Evolutionary conservation across 1,140 invertebrate genomes (phyloP).

Genomic region (Chrysoperla carnea): DNA sequence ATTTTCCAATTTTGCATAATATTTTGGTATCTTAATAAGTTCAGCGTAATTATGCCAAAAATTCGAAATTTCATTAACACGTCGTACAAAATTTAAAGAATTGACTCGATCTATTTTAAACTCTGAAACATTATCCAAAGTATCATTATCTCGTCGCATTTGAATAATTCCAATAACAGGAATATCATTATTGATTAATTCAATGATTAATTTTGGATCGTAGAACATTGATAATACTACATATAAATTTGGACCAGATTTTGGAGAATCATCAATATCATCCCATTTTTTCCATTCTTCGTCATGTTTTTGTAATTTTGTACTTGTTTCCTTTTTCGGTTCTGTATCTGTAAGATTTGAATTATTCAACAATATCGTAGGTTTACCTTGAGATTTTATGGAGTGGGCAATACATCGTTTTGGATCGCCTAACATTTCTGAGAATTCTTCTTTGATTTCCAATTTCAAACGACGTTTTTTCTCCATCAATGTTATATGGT

Average conservation of each 20-base stretch:
- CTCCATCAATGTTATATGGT: constrained; percentile 22
- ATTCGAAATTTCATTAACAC: constrained; percentile 8
- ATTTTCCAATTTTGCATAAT: constrained; percentile 19
- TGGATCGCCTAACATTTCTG: constrained; percentile 14
- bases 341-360: constrained; percentile 5
- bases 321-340: constrained; percentile 26
- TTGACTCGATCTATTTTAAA: constrained; percentile 19
- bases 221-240: constrained; percentile 31
- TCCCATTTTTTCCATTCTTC: constrained; percentile 33
- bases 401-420: constrained; percentile 7
- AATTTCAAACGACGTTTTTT: constrained; percentile 21
- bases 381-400: constrained; percentile 11
- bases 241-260: constrained; percentile 30
- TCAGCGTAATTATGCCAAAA: constrained; percentile 12
- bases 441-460: constrained; percentile 21
- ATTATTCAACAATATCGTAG: constrained; percentile 3
- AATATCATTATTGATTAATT: constrained; percentile 25
- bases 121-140: constrained; percentile 11
- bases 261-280: constrained; percentile 29
- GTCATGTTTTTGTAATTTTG: constrained; percentile 24
- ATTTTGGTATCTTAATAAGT: constrained; percentile 18
- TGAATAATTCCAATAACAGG: constrained; percentile 27
- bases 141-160: constrained; percentile 4
- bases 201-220: constrained; percentile 22
- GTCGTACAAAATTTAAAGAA: constrained; percentile 18